A percentile compares a stretch with the other conserved stretches of the same genome.
Conservation (phyloP, 2,797 vertebrate species). For the Menidia menidia region DNA sequence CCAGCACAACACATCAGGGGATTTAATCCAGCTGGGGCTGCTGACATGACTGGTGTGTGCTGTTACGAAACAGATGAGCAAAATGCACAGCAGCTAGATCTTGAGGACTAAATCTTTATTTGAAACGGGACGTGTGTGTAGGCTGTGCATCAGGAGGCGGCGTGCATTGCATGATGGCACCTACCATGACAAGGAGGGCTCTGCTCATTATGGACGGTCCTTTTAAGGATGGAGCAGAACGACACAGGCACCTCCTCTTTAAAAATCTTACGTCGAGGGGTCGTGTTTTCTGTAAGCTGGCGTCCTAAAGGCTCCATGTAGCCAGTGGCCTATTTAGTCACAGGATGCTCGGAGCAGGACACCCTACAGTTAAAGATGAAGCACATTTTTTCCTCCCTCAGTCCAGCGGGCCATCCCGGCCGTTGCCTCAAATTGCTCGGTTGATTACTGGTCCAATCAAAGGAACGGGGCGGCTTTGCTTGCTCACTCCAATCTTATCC, state of each 20-base stretch:
- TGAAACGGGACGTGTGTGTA: constrained; percentile 47
- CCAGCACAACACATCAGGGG: constrained; percentile 47
- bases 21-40: constrained; percentile 57
- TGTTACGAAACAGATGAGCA: constrained; percentile 75
- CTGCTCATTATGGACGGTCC: constrained; percentile 31
- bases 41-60: constrained; percentile 64
- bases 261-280: constrained; percentile 22
- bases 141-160: constrained; percentile 59
- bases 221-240: constrained; percentile 25
- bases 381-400: constrained; percentile 54
- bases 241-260: constrained; percentile 29
- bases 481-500: constrained; percentile 59
- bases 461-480: constrained; percentile 46
- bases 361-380: constrained; percentile 53
- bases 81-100: constrained; percentile 59
- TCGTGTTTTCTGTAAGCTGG: constrained; percentile 25
- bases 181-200: constrained; percentile 20
- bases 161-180: constrained; percentile 61
- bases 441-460: constrained; percentile 61
- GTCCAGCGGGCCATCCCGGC: constrained; percentile 48
- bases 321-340: constrained; percentile 63
- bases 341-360: constrained; percentile 50
- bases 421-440: constrained; percentile 57
- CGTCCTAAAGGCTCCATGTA: constrained; percentile 40
- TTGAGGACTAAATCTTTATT: constrained; percentile 30